These are phyloP conservation scores for Astropecten irregularis DNA, from an alignment of 53 echinoderm and acorn worm species.

Conservation along the genomic window DNA sequence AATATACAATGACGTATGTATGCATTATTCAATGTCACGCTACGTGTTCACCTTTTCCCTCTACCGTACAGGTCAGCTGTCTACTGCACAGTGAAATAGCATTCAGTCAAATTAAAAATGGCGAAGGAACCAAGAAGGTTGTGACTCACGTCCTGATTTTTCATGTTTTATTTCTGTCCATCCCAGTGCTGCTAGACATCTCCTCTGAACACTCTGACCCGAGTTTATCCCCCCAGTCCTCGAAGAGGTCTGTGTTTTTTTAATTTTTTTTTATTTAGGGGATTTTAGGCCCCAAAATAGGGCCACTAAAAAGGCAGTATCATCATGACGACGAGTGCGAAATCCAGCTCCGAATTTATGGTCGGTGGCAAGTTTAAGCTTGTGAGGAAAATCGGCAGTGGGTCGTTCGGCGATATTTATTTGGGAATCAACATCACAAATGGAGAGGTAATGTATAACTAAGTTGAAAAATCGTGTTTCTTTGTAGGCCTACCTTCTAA, in stretches of 20 bases:
- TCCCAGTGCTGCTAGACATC: neutral
- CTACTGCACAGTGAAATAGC: no score
- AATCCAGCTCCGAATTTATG: constrained; percentile 57
- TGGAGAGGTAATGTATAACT: constrained; percentile 93
- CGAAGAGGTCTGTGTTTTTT: neutral
- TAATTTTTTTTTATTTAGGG: no score
- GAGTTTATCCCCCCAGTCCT: constrained; percentile 19
- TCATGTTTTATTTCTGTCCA: neutral
- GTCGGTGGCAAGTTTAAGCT: constrained; percentile 84
- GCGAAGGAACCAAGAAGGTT: neutral
- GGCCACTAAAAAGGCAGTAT: neutral
- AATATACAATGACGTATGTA: no score
- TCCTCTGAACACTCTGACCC: neutral
- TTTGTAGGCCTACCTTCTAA: no score
- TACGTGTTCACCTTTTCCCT: no score
- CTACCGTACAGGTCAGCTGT: no score
- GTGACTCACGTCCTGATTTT: constrained; percentile 54
- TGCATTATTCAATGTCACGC: no score
- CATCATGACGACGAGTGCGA: constrained; percentile 47
- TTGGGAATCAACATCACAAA: constrained; percentile 96
- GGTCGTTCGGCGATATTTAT: constrained; percentile 99
- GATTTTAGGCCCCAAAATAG: no score
- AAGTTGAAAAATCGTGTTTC: no score
- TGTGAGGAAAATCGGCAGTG: constrained; percentile 95
- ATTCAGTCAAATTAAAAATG: no score